These are phyloP conservation scores for Garrulus glandarius DNA, from an alignment of 2,797 vertebrate genomes.

Conservation along the genomic window DNA sequence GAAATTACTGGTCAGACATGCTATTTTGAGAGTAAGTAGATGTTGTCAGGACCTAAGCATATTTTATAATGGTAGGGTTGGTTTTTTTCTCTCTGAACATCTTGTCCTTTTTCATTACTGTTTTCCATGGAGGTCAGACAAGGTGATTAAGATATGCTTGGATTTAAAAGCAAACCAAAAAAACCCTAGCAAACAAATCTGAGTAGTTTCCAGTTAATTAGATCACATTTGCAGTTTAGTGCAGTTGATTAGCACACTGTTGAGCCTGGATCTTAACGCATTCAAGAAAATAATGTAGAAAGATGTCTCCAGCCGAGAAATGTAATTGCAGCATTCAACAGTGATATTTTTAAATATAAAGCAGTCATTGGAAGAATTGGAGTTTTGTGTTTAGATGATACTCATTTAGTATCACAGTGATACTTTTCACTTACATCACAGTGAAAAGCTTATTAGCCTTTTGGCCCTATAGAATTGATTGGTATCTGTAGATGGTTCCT, in stretches of 20 bases:
- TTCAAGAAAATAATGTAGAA: conserved; percentile 31
- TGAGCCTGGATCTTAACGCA: not conserved
- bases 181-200: not conserved
- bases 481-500: not conserved
- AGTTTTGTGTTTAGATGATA: not conserved
- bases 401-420: not conserved
- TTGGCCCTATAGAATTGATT: not conserved
- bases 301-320: conserved; percentile 47
- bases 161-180: not conserved
- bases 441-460: not conserved
- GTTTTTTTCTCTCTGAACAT: not conserved
- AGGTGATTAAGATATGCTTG: not conserved
- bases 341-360: conserved; percentile 58
- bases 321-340: conserved; percentile 41
- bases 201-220: conserved; percentile 36
- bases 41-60: not conserved
- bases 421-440: not conserved
- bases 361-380: conserved; percentile 17
- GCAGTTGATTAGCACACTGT: not conserved
- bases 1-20: not conserved
- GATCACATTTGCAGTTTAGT: not conserved
- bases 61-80: not conserved
- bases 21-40: not conserved
- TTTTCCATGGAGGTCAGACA: not conserved
- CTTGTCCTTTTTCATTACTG: not conserved